Base-by-base conservation (phyloP, 2,888 invertebrate species). In the Cenopis cana region DNA sequence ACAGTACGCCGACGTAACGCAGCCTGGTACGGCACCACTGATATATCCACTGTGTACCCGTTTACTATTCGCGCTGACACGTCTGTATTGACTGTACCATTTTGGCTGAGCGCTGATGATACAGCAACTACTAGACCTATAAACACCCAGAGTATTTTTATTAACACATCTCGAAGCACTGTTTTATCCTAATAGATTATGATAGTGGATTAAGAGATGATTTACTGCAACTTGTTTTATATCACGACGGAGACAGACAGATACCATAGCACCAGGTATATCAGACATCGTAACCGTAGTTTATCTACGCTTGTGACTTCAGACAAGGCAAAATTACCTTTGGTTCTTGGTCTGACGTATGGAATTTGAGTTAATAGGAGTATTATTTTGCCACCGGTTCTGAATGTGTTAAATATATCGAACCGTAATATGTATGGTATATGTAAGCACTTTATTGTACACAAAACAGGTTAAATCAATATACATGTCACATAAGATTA, bases 11-110 rank as follows among this genome's bases (percentile, higher is more conserved):
- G 79, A 12, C 85, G 81, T 55, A 93, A 70, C 17, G 88, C 79
- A 0, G 89, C 92, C 75, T 92, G 92, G 77, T 94, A 94, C 6
- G 93, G 93, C 12, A 92, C 79, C 54, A 88, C 84, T 2, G 78
- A 82, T 66, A 94, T 92, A 75, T 89, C 85, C 36, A 91, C 87
- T 76, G 84, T 85, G 75, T 82, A 85, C 12, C 94, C 94, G 76
- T 94, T 94, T 1, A 93, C 91, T 74, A 93, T 88, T 36, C 91
- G 83, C 10, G 82, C 81, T 65, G 82, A 71, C 79, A 77, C 73
- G 20, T 69, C 46, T 50, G 72, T 20, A n/a, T 78, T 74, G 18
- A 69, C 41, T 41, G 72, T 20, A 14, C 57, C 46, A 61, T 80
- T 76, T 41, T 72, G 33, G 54, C 78, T 52, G 14, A 84, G 81